Conservation (phyloP, 1,140 invertebrate species). For the Prorops nasuta region DNA sequence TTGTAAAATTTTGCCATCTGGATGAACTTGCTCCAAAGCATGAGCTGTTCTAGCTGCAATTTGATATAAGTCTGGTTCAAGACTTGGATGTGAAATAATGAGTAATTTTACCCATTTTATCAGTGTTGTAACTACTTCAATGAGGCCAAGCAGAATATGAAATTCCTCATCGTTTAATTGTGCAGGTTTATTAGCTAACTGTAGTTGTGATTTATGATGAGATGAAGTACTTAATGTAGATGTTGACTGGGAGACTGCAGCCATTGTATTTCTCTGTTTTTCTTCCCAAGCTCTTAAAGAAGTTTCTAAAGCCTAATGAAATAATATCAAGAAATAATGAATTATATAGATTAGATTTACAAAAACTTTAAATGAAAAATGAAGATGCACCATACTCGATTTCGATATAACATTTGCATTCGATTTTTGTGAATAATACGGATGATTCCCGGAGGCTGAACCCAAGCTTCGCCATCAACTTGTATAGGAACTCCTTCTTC, state of each 20-base stretch:
- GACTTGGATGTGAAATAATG: conserved; percentile 63
- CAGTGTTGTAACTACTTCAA: conserved; percentile 77
- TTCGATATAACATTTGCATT: conserved; percentile 92
- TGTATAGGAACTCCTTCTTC: conserved; percentile 87
- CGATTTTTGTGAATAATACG: conserved; percentile 95
- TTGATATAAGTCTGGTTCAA: conserved; percentile 70
- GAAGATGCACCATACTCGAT: conserved; percentile 62
- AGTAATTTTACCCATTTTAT: conserved; percentile 81
- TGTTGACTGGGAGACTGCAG: conserved; percentile 42
- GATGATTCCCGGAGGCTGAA: conserved; percentile 95
- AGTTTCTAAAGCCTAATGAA: conserved; percentile 79
- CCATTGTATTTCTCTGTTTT: conserved; percentile 72
- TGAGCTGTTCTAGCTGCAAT: conserved; percentile 71
- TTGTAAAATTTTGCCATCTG: conserved; percentile 74
- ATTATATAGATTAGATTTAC: not conserved
- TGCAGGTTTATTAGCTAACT: conserved; percentile 33
- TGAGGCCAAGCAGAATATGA: conserved; percentile 72
- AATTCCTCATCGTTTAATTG: conserved; percentile 68
- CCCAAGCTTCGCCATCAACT: conserved; percentile 97
- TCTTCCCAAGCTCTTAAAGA: conserved; percentile 91
- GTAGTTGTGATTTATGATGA: conserved; percentile 26
- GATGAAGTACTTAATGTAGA: conserved; percentile 43
- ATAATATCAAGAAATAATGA: conserved; percentile 17
- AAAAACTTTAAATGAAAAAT: not conserved
- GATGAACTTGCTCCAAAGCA: conserved; percentile 79